These are phyloP conservation scores for Pygoscelis adeliae DNA, from an alignment of 2,113 vertebrate genomes.

Conservation along the genomic window DNA sequence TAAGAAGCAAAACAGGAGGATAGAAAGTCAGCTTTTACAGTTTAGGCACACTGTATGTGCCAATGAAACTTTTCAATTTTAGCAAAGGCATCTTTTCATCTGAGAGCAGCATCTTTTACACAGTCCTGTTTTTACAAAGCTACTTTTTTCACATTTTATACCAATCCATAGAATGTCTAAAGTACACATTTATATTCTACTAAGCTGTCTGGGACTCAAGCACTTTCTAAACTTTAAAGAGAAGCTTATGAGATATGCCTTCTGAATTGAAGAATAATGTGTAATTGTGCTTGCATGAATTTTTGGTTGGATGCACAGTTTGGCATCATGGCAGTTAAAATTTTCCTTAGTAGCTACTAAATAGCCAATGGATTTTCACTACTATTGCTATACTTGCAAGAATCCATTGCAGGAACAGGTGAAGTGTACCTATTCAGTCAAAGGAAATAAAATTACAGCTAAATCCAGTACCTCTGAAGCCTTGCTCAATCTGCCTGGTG, in stretches of 20 bases:
- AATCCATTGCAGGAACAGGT: not conserved
- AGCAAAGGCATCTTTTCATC: not conserved
- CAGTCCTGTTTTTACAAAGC: not conserved
- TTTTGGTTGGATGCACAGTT: not conserved
- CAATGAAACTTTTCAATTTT: not conserved
- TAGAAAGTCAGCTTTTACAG: not conserved
- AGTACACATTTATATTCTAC: not conserved
- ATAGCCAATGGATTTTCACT: not conserved
- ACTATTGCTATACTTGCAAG: not conserved
- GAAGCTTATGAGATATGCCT: not conserved
- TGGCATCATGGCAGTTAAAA: not conserved
- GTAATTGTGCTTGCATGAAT: not conserved
- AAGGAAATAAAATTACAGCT: not conserved
- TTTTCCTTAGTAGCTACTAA: not conserved
- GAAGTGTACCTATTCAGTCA: not conserved
- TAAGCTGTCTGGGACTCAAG: not conserved
- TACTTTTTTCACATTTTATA: not conserved
- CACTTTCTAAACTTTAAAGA: not conserved
- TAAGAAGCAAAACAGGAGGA: not conserved
- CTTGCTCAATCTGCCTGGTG: not conserved
- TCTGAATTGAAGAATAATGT: not conserved
- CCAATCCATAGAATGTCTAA: not conserved
- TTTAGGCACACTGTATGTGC: not conserved
- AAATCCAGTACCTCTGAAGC: not conserved
- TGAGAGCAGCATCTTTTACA: not conserved